Evolutionary conservation across 2,888 invertebrate species (phyloP).

Genomic region (Parapristionchus giblindavisi): DNA sequence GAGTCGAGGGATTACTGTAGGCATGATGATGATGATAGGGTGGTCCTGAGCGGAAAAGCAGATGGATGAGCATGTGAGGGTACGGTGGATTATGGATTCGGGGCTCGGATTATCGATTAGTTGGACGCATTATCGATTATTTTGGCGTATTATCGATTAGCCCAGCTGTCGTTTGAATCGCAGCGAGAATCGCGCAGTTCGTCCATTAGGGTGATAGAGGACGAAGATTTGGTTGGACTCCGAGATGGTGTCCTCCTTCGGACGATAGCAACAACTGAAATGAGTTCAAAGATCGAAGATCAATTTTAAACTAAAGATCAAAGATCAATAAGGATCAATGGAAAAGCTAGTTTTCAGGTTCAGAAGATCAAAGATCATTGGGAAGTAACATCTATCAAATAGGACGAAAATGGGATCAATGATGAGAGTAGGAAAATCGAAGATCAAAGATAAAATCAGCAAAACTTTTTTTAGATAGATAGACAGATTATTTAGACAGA

Average conservation of each 20-base stretch:
- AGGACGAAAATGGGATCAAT: not conserved
- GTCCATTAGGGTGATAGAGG: conserved; percentile 68
- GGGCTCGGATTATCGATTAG: not conserved
- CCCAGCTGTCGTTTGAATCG: conserved; percentile 62
- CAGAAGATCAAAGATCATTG: too few species aligned
- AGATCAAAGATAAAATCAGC: too few species aligned
- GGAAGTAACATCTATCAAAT: not conserved
- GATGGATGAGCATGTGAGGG: not conserved
- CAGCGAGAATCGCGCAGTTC: conserved; percentile 67
- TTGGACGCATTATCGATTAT: conserved; percentile 11
- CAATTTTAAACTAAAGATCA: too few species aligned
- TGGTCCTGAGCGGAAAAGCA: conserved; percentile 14
- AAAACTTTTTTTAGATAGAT: too few species aligned
- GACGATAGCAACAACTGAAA: conserved; percentile 68
- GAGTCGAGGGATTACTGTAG: too few species aligned
- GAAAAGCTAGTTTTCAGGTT: too few species aligned
- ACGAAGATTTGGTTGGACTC: conserved; percentile 68
- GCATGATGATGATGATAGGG: too few species aligned
- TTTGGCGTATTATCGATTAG: not conserved
- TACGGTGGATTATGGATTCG: conserved; percentile 13
- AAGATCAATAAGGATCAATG: too few species aligned
- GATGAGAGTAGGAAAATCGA: too few species aligned
- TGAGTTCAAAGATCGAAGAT: too few species aligned
- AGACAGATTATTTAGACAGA: too few species aligned
- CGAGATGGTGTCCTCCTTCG: conserved; percentile 68